Conservation (phyloP, 2,888 invertebrate species). For the Dendrolimus houi region DNA sequence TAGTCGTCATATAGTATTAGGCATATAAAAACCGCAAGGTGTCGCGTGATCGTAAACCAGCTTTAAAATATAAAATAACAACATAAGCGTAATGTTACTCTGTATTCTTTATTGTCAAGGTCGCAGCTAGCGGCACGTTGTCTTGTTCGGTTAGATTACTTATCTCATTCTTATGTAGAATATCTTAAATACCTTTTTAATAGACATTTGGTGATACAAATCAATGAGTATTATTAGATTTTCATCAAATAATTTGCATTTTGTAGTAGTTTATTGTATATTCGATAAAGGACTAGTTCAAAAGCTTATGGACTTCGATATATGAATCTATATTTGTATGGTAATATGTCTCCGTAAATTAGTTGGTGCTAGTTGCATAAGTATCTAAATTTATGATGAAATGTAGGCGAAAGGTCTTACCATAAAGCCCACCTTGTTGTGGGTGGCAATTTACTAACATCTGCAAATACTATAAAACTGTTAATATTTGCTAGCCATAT, state of each 20-base stretch:
- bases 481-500: not conserved
- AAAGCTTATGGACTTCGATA: too few relatives aligned
- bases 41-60: conserved; percentile 25
- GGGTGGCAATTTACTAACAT: conserved; percentile 1
- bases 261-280: too few relatives aligned
- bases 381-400: not conserved
- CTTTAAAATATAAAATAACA: conserved; percentile 12
- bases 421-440: conserved; percentile 4
- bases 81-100: conserved; percentile 17
- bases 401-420: conserved; percentile 8
- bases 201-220: not conserved
- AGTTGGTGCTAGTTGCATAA: too few relatives aligned
- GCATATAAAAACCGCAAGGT: conserved; percentile 8
- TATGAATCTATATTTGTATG: too few relatives aligned
- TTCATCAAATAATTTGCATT: too few relatives aligned
- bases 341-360: too few relatives aligned
- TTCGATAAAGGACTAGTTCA: too few relatives aligned
- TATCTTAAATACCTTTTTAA: too few relatives aligned
- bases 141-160: not conserved
- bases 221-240: too few relatives aligned
- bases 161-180: not conserved
- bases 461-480: not conserved
- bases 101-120: conserved; percentile 23
- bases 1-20: not conserved
- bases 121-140: conserved; percentile 17